These are phyloP conservation scores for Drosophila aff. DNA, from an alignment of 1,140 invertebrate species.

Conservation along the genomic window DNA sequence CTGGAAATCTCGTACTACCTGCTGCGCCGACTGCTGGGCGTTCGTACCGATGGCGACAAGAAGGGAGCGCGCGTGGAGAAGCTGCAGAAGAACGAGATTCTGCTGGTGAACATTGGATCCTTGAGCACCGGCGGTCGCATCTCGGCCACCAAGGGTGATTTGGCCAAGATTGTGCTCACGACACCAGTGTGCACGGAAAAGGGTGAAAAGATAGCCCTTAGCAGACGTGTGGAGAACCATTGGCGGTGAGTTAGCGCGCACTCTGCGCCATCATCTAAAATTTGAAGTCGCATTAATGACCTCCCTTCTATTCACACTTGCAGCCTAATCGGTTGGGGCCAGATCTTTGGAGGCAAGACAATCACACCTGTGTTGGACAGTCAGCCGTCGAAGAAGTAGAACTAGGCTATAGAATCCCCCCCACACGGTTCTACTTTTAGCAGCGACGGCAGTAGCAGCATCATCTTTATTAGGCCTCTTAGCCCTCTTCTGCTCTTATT, in stretches of 20 bases:
- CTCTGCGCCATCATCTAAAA: too few species aligned
- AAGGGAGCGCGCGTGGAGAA: slow-evolving; percentile 99
- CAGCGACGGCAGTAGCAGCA: slow-evolving; percentile 39
- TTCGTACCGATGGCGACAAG: slow-evolving; percentile 99
- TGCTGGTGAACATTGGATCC: slow-evolving; percentile 99
- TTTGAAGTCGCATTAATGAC: not conserved
- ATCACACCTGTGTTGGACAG: slow-evolving; percentile 79
- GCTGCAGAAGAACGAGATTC: slow-evolving; percentile 93
- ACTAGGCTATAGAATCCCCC: slow-evolving; percentile 14
- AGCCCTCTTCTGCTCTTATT: slow-evolving; percentile 35
- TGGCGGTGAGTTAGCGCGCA: slow-evolving; percentile 93
- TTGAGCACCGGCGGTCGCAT: slow-evolving; percentile 99
- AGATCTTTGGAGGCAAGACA: slow-evolving; percentile 94
- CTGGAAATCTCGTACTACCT: slow-evolving; percentile 99
- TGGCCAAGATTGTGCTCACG: slow-evolving; percentile 98
- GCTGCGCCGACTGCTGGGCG: slow-evolving; percentile 96
- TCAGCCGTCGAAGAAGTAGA: slow-evolving; percentile 72
- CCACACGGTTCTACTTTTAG: slow-evolving; percentile 22
- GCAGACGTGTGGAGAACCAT: slow-evolving; percentile 99
- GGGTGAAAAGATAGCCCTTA: slow-evolving; percentile 99
- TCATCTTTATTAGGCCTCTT: slow-evolving; percentile 36
- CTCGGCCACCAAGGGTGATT: slow-evolving; percentile 97
- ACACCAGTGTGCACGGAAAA: slow-evolving; percentile 99
- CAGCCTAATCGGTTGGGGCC: slow-evolving; percentile 98
- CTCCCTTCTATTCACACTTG: slow-evolving; percentile 73